A percentile compares a stretch with the other conserved stretches of the same genome.
Evolutionary conservation across 2,888 invertebrate genomes (phyloP).

Genomic region (Diploptera punctata): DNA sequence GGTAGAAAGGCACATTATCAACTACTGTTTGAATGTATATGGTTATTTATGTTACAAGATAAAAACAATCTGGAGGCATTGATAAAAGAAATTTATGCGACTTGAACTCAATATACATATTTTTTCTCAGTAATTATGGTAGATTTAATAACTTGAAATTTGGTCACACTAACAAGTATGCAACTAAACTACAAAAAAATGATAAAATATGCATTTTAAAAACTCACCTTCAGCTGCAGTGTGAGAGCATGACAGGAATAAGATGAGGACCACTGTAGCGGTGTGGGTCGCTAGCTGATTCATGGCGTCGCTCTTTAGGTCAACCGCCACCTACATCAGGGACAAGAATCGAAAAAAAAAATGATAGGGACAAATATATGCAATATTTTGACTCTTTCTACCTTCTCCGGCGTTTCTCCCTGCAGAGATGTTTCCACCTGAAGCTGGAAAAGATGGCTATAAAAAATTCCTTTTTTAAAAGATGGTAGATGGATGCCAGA

Average conservation of each 20-base stretch:
- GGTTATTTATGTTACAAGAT: no score
- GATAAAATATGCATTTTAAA: not conserved
- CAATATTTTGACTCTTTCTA: constrained; percentile 9
- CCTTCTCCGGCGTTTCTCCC: constrained; percentile 1
- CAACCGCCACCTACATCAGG: constrained; percentile 14
- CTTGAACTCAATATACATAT: no score
- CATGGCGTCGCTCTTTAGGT: constrained; percentile 1
- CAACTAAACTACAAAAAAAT: not conserved
- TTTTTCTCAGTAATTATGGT: no score
- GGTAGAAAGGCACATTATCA: no score
- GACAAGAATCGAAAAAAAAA: constrained; percentile 7
- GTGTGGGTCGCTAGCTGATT: not conserved
- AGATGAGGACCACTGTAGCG: constrained; percentile 9
- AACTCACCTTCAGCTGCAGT: constrained; percentile 5
- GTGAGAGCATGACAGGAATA: constrained; percentile 8
- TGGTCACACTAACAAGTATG: not conserved
- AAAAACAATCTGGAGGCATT: no score
- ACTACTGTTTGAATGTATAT: no score
- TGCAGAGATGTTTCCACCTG: not conserved
- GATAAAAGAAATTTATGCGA: no score
- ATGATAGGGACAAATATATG: not conserved
- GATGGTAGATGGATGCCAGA: constrained; percentile 4
- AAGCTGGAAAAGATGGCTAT: not conserved
- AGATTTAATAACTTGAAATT: no score
- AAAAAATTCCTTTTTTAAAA: not conserved